Evolutionary conservation across 2,888 invertebrate species (phyloP), one percentile per base, ranked within the genome.

Genomic region (Drosophila colorata): DNA sequence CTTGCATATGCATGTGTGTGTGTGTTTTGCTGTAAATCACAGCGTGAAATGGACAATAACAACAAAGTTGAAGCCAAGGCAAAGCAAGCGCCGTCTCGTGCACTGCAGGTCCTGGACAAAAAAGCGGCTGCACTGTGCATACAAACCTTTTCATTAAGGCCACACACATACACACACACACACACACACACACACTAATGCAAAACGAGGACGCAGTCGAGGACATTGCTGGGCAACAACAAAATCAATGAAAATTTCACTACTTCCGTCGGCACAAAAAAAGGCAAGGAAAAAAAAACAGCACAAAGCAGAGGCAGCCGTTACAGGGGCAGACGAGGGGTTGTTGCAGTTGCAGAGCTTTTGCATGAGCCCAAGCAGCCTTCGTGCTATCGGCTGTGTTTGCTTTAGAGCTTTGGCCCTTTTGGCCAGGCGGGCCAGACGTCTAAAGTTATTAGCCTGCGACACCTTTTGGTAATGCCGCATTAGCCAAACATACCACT

Each of bases 211-310:
- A 74, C 78, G 46, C 59, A 60, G 69, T 70, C 76, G 72, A 84
- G 88, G 84, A 83, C 84, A 77, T 67, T 87, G 67, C 66, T 67
- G 70, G 40, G 60, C 79, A 84, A 46, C 51, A 76, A 74, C 70
- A 85, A 85, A 85, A 85, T 88, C 87, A 85, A 88, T 85, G 82
- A 81, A 81, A 78, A 69, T 85, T 85, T 88, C 78, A 87, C 89
- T 81, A 81, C 85, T 88, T 84, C 87, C 87, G 81, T 60, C 57
- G 46, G 63, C 7, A 46, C 56, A 31, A 16, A 59, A 43, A 5
- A 38, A 46, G 16, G 13, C 8, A 43, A n/a, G 41, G 38, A 7
- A 18, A 16, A 48, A 51, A 51, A 20, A 46, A 25, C 20, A 51
- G 13, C 23, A 49, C 28, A 33, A 37, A 37, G 44, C 28, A 53